Conservation (phyloP, 2,888 invertebrate species). For the Parapristionchus giblindavisi region DNA sequence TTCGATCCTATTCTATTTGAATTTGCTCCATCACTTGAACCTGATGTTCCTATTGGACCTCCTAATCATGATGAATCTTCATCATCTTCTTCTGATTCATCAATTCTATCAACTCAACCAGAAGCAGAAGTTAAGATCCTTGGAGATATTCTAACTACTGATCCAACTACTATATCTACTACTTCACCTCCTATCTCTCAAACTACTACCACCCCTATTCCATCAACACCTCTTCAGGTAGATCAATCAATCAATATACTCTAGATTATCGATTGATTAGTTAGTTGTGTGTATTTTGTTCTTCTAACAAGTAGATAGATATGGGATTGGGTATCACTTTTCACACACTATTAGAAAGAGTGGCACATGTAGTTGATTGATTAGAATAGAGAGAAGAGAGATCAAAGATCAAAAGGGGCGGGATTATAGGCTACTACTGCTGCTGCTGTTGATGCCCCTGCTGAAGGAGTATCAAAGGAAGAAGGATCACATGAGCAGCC, state of each 20-base stretch:
- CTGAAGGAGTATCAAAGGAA: not conserved
- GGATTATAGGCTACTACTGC: not conserved
- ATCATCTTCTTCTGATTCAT: not conserved
- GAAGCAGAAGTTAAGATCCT: conserved; percentile 35
- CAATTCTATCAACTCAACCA: not conserved
- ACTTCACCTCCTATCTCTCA: not conserved
- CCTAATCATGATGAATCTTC: not conserved
- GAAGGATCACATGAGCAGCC: conserved; percentile 23
- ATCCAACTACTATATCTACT: not conserved
- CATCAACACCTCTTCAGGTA: not conserved
- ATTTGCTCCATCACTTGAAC: conserved; percentile 14
- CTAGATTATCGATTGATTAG: no score
- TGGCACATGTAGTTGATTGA: not conserved
- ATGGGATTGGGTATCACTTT: no score
- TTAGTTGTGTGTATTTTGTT: no score
- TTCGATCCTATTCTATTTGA: conserved; percentile 34
- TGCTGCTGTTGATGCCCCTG: conserved; percentile 8
- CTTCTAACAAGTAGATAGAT: no score
- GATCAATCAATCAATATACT: no score
- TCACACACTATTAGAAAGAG: no score
- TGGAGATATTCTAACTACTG: not conserved
- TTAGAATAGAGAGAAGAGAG: not conserved
- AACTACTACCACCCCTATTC: not conserved
- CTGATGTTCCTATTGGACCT: conserved; percentile 10
- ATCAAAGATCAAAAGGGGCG: not conserved